A percentile compares a stretch with the other conserved stretches of the same genome.
These are phyloP conservation scores for Herpailurus yagouaroundi DNA, from an alignment of 2,113 vertebrate species.

Conservation along the genomic window DNA sequence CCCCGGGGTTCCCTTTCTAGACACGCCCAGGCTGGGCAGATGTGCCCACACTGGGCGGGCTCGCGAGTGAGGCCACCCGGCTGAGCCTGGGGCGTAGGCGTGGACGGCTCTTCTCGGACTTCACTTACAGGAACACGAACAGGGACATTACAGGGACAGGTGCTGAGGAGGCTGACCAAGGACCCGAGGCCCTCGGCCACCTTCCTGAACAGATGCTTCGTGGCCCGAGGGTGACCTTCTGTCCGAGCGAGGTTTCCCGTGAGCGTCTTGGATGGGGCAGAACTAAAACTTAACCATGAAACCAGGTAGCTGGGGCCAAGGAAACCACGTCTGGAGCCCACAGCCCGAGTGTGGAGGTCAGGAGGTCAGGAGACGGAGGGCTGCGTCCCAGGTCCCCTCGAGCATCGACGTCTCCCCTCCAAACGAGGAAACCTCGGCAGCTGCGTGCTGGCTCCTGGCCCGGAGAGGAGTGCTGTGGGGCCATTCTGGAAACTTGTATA, in stretches of 20 bases:
- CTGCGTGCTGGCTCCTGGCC: rapidly evolving
- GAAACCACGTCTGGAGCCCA: background rate
- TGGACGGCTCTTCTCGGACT: background rate
- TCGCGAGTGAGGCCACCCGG: background rate
- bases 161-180: background rate
- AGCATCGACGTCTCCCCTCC: background rate
- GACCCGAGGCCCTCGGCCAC: background rate
- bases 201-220: background rate
- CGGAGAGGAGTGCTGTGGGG: background rate
- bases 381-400: rapidly evolving
- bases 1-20: background rate
- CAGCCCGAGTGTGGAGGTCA: background rate
- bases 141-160: background rate
- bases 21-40: rapidly evolving
- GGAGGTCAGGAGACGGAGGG: rapidly evolving
- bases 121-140: background rate
- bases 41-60: background rate
- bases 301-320: background rate
- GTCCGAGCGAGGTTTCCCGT: background rate
- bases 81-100: background rate
- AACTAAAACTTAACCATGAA: background rate
- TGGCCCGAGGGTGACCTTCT: background rate
- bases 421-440: background rate
- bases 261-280: too few relatives aligned
- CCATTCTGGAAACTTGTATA: background rate